Evolutionary conservation across 2,113 vertebrate species (phyloP), one percentile per base, ranked within the genome.

Genomic region (Phrynosoma platyrhinos): DNA sequence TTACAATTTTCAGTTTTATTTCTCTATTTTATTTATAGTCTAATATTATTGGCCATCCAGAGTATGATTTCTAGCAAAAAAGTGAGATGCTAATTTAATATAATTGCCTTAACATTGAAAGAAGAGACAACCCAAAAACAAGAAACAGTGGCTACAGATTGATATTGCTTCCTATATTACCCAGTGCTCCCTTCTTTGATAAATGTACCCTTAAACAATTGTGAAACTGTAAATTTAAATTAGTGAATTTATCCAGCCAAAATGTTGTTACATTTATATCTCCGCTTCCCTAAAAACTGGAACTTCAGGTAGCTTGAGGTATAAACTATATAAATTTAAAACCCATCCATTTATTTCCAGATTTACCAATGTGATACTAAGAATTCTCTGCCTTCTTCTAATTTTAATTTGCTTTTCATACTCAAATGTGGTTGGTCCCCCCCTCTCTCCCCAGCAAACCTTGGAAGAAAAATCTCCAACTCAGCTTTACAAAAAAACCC

Each of bases 391-490:
- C 84, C 72, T 77, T 86, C 90, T 83, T 82, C 83, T 16, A 10
- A 27, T 90, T 82, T 74, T 81, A 81, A 87, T 84, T 88, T 81
- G 85, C 79, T 64, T 94, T 84, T 86, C 47, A 74, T 84, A 53
- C 1, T 81, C 53, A 87, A 10, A 16, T 90, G 58, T 83, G 66
- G 30, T 36, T 86, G 4, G n/a, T 62, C 23, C 30, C 16, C 36
- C 13, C 23, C 30, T 9, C 36, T 6, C 47, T 62, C 72, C 81
- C 12, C 25, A 16, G 20, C 7, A 84, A 89, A 75, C 81, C 90
- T 79, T 92, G 91, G 81, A 92, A 86, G 92, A 86, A 94, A 94
- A 91, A 53, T 75, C 80, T 88, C 93, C 95, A 94, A 93, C 90
- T 94, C 92, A 94, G 92, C 94, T 93, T 52, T 66, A 6, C 64